Percentiles rank a stretch among this genome's conserved stretches.
phyloP scores from a whole-genome alignment of 1,140 invertebrate species.

The Dendroctonus valens region DNA sequence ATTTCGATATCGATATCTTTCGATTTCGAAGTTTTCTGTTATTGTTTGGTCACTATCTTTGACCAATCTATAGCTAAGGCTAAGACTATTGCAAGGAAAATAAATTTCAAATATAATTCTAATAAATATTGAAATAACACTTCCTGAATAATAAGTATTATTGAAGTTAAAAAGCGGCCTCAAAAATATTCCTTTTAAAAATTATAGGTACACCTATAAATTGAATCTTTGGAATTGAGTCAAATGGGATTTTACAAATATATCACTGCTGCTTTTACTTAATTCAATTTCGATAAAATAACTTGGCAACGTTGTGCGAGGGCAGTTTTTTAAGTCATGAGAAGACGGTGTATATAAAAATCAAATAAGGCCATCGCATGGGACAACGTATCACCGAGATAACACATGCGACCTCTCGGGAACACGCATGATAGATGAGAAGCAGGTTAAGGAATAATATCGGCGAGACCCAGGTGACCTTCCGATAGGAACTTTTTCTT shows the following conservation, averaged over 20 bases:
- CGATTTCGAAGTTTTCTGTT: too few species aligned
- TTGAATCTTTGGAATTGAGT: too few species aligned
- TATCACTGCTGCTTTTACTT: not conserved
- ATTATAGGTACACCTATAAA: too few species aligned
- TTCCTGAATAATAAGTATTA: too few species aligned
- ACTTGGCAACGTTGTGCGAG: conserved; percentile 22
- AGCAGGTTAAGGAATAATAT: conserved; percentile 41
- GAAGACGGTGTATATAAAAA: conserved; percentile 44
- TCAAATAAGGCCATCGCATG: conserved; percentile 47
- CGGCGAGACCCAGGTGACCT: conserved; percentile 43
- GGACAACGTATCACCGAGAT: conserved; percentile 46
- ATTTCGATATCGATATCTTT: too few species aligned
- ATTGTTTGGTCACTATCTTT: too few species aligned
- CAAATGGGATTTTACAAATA: not conserved
- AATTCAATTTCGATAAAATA: not conserved
- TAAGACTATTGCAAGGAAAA: too few species aligned
- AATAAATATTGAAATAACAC: too few species aligned
- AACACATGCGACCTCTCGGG: conserved; percentile 43
- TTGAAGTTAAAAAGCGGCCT: too few species aligned
- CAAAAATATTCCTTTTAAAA: too few species aligned
- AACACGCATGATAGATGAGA: conserved; percentile 43
- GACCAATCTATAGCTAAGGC: too few species aligned
- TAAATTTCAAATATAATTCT: too few species aligned
- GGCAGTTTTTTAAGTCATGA: conserved; percentile 34
- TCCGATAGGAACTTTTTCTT: conserved; percentile 18